Percentiles rank a stretch among this genome's conserved stretches.
Conservation (phyloP, 2,888 invertebrate genomes). For the Polydrusus pterygomalis region DNA sequence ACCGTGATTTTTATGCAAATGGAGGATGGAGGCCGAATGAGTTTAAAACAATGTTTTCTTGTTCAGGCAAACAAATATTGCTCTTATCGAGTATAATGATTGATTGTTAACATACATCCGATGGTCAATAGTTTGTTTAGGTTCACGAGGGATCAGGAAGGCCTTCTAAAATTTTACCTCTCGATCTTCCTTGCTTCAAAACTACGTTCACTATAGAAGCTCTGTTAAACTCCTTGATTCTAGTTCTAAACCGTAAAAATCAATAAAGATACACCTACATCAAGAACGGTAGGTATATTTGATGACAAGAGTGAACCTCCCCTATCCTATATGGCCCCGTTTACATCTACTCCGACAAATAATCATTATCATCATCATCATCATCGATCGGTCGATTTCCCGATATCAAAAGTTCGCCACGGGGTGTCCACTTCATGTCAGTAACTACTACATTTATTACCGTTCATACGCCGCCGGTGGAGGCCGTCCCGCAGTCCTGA, state of each 20-base stretch:
- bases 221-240: too few species aligned
- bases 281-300: too few species aligned
- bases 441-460: conserved; percentile 65
- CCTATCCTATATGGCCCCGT: conserved; percentile 48
- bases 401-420: conserved; percentile 61
- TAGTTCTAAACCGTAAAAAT: too few species aligned
- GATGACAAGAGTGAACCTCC: conserved; percentile 47
- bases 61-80: conserved; percentile 12
- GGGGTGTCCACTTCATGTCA: conserved; percentile 65
- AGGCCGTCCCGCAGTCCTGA: conserved; percentile 48
- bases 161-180: too few species aligned
- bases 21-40: not conserved
- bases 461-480: conserved; percentile 56
- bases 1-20: too few species aligned
- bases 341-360: conserved; percentile 48
- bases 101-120: not conserved
- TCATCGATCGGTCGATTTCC: conserved; percentile 58
- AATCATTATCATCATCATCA: too few species aligned
- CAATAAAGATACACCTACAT: too few species aligned
- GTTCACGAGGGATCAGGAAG: too few species aligned
- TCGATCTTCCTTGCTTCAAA: too few species aligned
- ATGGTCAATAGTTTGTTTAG: too few species aligned
- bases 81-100: not conserved
- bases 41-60: conserved; percentile 23
- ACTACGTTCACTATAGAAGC: too few species aligned